Conservation (phyloP, 92 coral and sea anemone species). For the Scolanthus callimorphus region DNA sequence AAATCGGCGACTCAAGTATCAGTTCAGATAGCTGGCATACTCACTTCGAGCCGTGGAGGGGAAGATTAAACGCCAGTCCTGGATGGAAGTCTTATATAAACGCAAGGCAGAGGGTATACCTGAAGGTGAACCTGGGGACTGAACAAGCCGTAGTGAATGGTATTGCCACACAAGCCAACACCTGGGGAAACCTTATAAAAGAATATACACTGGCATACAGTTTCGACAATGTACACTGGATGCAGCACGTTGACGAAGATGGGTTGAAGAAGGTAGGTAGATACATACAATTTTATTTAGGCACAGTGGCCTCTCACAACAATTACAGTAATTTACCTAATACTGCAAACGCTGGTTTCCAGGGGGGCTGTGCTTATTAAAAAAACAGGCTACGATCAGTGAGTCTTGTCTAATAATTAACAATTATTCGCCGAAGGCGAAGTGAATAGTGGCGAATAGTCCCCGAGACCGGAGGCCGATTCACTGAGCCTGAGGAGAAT, state of each 20-base stretch:
- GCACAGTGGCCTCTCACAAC: too few species aligned
- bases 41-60: background rate
- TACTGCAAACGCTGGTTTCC: too few species aligned
- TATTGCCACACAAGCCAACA: conserved; percentile 29
- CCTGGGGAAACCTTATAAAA: background rate
- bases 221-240: conserved; percentile 47
- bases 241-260: conserved; percentile 34
- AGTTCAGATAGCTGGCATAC: background rate
- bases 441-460: too few species aligned
- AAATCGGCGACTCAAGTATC: background rate
- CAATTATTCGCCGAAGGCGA: too few species aligned
- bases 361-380: too few species aligned
- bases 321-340: too few species aligned
- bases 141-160: conserved; percentile 28
- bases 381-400: too few species aligned
- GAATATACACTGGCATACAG: conserved; percentile 50
- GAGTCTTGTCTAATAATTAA: too few species aligned
- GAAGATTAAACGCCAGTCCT: conserved; percentile 3
- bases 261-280: conserved; percentile 40
- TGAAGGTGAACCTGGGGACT: conserved; percentile 21
- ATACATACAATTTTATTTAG: too few species aligned
- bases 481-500: too few species aligned
- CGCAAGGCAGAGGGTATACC: background rate
- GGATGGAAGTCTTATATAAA: background rate
- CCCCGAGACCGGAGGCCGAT: too few species aligned